Conservation (phyloP, 2,797 vertebrate genomes). For the Melopsittacus undulatus region DNA sequence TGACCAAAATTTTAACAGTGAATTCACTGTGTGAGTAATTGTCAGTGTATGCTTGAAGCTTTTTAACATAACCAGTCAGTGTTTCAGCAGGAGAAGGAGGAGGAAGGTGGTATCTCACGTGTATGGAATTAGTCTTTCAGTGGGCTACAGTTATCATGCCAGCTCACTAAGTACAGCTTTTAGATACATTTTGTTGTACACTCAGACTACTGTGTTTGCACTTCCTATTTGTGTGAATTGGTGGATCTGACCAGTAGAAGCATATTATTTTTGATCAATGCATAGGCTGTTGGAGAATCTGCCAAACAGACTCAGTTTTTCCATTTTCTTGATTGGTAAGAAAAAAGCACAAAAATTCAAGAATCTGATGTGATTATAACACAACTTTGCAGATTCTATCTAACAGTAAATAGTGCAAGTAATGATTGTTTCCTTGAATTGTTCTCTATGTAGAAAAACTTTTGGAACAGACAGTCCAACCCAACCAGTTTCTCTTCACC, state of each 20-base stretch:
- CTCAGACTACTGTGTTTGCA: not conserved
- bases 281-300: not conserved
- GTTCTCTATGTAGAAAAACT: not conserved
- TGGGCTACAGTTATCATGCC: not conserved
- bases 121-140: not conserved
- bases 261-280: not conserved
- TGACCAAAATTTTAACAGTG: not conserved
- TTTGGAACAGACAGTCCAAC: not conserved
- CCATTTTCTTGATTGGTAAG: not conserved
- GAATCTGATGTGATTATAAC: not conserved
- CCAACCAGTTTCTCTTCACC: not conserved
- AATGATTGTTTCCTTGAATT: not conserved
- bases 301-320: not conserved
- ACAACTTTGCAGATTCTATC: not conserved
- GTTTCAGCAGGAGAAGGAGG: not conserved
- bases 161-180: not conserved
- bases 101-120: not conserved
- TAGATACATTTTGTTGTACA: not conserved
- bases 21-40: not conserved
- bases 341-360: not conserved
- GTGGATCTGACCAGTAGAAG: slow-evolving; percentile 15
- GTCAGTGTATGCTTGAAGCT: not conserved
- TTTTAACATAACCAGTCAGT: not conserved
- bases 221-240: slow-evolving; percentile 51
- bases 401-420: not conserved